Conservation (phyloP, 2,113 vertebrate genomes). For the Phalacrocorax carbo region DNA sequence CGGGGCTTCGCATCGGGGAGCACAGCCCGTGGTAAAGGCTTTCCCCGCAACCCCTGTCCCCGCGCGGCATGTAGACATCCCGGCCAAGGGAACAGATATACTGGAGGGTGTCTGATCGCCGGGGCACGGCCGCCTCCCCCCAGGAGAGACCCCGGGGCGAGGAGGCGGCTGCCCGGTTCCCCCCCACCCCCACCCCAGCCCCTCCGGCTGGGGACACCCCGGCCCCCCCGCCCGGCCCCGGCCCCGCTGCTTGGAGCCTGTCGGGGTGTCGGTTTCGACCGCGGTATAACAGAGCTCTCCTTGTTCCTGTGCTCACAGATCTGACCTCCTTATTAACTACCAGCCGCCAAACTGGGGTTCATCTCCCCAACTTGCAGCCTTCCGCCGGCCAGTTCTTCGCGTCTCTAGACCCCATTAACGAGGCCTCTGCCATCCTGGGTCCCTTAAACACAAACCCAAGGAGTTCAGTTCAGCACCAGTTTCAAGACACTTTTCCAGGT, state of each 20-base stretch:
- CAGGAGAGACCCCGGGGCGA: background rate
- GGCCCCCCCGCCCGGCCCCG: background rate
- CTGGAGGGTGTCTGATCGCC: too few species aligned
- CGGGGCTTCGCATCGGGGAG: too few species aligned
- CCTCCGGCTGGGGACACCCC: background rate
- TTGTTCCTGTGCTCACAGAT: slow-evolving; percentile 82
- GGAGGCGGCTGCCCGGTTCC: background rate
- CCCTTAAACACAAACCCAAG: slow-evolving; percentile 89
- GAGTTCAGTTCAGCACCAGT: slow-evolving; percentile 96
- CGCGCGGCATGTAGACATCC: too few species aligned
- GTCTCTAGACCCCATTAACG: slow-evolving; percentile 93
- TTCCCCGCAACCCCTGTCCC: too few species aligned
- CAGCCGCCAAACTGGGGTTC: slow-evolving; percentile 88
- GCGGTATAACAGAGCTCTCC: slow-evolving; percentile 65
- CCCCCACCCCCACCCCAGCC: background rate
- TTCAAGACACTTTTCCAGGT: slow-evolving; percentile 99
- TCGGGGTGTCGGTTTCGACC: background rate
- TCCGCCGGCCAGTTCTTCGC: slow-evolving; percentile 92
- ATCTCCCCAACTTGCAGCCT: slow-evolving; percentile 85
- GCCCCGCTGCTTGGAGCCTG: background rate
- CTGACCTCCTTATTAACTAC: slow-evolving; percentile 93
- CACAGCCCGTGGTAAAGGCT: too few species aligned
- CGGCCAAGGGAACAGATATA: too few species aligned
- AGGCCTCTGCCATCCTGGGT: slow-evolving; percentile 90
- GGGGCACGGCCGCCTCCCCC: background rate